These are phyloP conservation scores for Nematostella vectensis DNA, from an alignment of 92 coral and sea anemone genomes.

Conservation along the genomic window DNA sequence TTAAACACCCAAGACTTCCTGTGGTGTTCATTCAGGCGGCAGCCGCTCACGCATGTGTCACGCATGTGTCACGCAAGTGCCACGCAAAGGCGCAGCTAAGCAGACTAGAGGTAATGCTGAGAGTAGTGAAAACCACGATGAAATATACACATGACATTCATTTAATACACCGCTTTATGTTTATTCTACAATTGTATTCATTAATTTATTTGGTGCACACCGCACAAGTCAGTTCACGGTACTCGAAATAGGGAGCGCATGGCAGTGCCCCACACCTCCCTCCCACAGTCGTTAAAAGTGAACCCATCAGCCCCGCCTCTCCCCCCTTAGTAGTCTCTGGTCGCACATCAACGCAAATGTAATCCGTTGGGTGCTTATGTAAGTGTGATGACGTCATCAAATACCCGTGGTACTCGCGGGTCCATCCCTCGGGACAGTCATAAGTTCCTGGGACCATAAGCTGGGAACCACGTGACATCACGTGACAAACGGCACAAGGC, in stretches of 20 bases:
- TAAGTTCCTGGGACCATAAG: conserved; percentile 73
- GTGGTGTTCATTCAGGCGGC: no score
- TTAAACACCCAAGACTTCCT: no score
- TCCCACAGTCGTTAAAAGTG: conserved; percentile 46
- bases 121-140: no score
- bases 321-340: conserved; percentile 52
- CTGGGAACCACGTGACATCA: conserved; percentile 58
- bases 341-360: conserved; percentile 57
- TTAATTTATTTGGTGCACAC: conserved; percentile 74
- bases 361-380: conserved; percentile 36
- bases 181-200: no score
- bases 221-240: conserved; percentile 72
- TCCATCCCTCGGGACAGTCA: conserved; percentile 77
- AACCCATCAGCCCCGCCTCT: conserved; percentile 29
- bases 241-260: conserved; percentile 44
- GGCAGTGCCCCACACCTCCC: conserved; percentile 60
- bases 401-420: conserved; percentile 75
- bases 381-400: conserved; percentile 50
- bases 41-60: no score
- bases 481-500: conserved; percentile 76
- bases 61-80: no score
- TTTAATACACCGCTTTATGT: no score
- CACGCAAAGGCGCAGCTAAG: no score
- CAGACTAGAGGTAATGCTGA: no score
- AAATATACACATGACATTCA: no score